Conservation (phyloP, 2,797 vertebrate species). For the Chaenodraco wilsoni region DNA sequence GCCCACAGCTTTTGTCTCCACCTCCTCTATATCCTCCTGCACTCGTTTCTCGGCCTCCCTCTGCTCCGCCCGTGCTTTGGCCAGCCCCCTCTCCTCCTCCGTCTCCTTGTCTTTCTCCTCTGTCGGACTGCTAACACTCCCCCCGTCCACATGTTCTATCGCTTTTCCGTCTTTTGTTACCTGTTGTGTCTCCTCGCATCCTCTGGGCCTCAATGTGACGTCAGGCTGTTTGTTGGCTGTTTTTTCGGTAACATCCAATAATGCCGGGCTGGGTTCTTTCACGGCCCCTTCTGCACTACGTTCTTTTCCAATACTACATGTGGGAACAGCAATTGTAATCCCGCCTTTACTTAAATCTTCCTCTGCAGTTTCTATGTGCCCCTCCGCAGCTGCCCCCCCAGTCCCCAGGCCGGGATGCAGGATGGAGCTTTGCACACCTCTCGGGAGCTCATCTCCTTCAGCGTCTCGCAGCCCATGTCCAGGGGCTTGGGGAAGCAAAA, state of each 20-base stretch:
- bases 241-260: constrained; percentile 62
- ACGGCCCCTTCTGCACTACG: constrained; percentile 23
- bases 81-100: constrained; percentile 75
- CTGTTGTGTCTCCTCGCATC: constrained; percentile 25
- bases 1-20: constrained; percentile 96
- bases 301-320: constrained; percentile 28
- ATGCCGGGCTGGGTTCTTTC: constrained; percentile 61
- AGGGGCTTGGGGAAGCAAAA: constrained; percentile 42
- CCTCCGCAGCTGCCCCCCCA: constrained; percentile 36
- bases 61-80: constrained; percentile 79
- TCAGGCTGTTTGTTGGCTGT: constrained; percentile 28
- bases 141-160: constrained; percentile 61
- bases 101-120: constrained; percentile 69
- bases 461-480: constrained; percentile 23
- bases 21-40: constrained; percentile 93
- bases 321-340: constrained; percentile 9
- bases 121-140: constrained; percentile 59
- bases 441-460: constrained; percentile 40
- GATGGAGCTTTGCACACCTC: constrained; percentile 44
- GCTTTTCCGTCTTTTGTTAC: constrained; percentile 48
- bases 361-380: constrained; percentile 21
- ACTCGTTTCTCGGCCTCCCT: constrained; percentile 83
- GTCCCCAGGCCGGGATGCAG: constrained; percentile 50
- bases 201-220: constrained; percentile 16
- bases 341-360: constrained; percentile 5